phyloP scores from a whole-genome alignment of 2,888 invertebrate species.

The Yponomeuta cagnagella region DNA sequence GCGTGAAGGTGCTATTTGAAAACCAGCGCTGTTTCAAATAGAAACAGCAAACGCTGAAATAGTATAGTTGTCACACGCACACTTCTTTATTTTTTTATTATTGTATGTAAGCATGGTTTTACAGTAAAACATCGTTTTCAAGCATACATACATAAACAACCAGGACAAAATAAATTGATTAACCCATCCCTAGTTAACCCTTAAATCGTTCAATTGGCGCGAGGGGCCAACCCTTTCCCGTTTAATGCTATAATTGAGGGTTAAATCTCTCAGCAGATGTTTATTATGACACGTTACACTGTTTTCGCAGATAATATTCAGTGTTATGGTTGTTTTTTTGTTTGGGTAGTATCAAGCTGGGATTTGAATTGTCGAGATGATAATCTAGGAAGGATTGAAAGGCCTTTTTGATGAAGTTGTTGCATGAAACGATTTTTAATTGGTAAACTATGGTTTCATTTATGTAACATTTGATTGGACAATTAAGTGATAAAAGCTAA shows the following conservation, averaged over 20 bases:
- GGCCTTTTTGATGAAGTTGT: neutral
- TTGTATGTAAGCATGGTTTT: no score
- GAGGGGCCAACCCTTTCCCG: slow-evolving; percentile 59
- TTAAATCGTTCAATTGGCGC: slow-evolving; percentile 39
- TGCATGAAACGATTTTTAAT: neutral
- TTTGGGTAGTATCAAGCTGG: neutral
- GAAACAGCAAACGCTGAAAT: no score
- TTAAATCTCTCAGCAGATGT: slow-evolving; percentile 65
- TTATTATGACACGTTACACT: slow-evolving; percentile 57
- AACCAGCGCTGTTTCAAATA: no score
- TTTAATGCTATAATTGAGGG: slow-evolving; percentile 75
- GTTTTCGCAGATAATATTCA: neutral
- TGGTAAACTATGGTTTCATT: neutral
- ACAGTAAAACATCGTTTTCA: no score
- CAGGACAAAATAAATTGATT: slow-evolving; percentile 11
- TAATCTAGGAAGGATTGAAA: neutral
- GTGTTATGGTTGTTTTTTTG: neutral
- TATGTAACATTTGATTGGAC: no score
- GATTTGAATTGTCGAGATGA: neutral
- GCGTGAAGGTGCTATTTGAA: no score
- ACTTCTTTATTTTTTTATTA: no score
- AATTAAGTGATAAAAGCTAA: no score
- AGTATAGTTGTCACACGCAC: no score
- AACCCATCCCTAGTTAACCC: slow-evolving; percentile 19
- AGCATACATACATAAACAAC: neutral